A percentile compares a stretch with the other conserved stretches of the same genome.
Evolutionary conservation across 2,113 vertebrate genomes (phyloP).

Genomic region (Sorex fumeus): DNA sequence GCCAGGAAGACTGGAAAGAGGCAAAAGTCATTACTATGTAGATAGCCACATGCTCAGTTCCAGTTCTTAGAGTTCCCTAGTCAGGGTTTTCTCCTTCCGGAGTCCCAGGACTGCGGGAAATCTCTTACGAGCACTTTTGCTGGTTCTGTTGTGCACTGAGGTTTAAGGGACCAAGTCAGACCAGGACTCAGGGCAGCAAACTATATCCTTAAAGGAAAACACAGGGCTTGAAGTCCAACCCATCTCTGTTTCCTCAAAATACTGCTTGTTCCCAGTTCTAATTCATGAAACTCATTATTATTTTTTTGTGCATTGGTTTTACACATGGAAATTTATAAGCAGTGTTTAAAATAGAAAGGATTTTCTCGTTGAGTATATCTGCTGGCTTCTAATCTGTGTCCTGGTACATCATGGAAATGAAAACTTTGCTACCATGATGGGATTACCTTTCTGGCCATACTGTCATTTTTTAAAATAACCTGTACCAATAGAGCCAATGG

Average conservation of each 20-base stretch:
- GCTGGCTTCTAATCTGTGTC: neutral
- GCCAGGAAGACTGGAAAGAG: neutral
- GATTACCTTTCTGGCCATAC: neutral
- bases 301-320: slow-evolving; percentile 17
- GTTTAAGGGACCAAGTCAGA: neutral
- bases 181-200: neutral
- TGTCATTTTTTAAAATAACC: neutral
- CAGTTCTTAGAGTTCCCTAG: neutral
- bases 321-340: neutral
- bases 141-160: neutral
- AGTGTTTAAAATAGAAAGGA: neutral
- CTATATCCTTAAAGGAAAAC: neutral
- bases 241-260: neutral
- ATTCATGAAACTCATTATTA: too few species aligned
- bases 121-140: neutral
- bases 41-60: neutral
- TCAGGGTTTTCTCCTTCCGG: neutral
- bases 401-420: neutral
- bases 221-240: neutral
- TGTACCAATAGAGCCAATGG: too few species aligned
- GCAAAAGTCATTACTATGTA: neutral
- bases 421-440: neutral
- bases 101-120: slow-evolving; percentile 17
- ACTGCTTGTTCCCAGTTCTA: neutral
- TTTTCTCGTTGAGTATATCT: neutral